phyloP scores from a whole-genome alignment of 1,140 invertebrate genomes.

The Drosophila prosaltans region DNA sequence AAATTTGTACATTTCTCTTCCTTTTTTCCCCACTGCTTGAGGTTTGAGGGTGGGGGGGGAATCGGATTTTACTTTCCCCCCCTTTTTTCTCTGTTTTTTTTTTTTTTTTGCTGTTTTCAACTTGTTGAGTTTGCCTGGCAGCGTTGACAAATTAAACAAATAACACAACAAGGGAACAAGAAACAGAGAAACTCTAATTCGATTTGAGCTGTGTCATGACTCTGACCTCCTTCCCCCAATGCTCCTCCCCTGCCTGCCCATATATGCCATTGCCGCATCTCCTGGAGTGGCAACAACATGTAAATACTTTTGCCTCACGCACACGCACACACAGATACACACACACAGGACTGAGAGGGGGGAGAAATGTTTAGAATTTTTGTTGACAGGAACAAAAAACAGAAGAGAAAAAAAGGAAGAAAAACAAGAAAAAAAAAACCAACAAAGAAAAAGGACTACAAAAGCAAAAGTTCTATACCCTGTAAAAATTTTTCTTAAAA shows the following conservation, averaged over 20 bases:
- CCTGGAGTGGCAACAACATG: slow-evolving; percentile 69
- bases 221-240: background rate
- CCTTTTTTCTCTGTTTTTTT: background rate
- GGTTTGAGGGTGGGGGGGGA: too few relatives aligned
- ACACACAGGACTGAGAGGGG: slow-evolving; percentile 21
- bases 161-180: slow-evolving; percentile 63
- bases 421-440: slow-evolving; percentile 32
- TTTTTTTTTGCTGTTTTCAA: slow-evolving; percentile 2
- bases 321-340: slow-evolving; percentile 31
- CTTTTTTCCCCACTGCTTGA: too few relatives aligned
- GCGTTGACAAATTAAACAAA: slow-evolving; percentile 75
- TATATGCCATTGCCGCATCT: background rate
- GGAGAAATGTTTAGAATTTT: slow-evolving; percentile 47
- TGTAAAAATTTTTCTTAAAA: background rate
- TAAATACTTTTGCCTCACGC: slow-evolving; percentile 62
- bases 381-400: slow-evolving; percentile 32
- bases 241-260: too few relatives aligned
- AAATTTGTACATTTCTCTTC: slow-evolving; percentile 42
- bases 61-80: too few relatives aligned
- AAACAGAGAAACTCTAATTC: slow-evolving; percentile 62
- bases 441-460: slow-evolving; percentile 8
- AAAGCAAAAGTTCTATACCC: slow-evolving; percentile 5
- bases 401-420: background rate
- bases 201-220: slow-evolving; percentile 50
- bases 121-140: slow-evolving; percentile 15